These are phyloP conservation scores for Sebastes itinus DNA, from an alignment of 2,797 vertebrate species.

Conservation along the genomic window DNA sequence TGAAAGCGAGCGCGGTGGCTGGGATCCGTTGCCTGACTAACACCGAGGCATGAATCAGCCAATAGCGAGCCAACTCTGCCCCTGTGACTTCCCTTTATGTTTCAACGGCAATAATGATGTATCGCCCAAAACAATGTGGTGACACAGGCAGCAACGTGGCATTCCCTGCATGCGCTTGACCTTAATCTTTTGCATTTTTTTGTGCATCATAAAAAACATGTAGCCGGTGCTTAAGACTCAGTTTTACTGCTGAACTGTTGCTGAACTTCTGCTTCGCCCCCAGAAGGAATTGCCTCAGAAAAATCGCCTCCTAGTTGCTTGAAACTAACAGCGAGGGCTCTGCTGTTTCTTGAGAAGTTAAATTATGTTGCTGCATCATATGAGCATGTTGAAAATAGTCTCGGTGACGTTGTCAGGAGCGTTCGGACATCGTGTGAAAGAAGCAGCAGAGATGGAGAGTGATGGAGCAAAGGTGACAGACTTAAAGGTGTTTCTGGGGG, in stretches of 20 bases:
- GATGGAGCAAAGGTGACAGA: conserved; percentile 89
- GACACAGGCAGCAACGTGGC: conserved; percentile 44
- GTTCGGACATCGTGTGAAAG: conserved; percentile 73
- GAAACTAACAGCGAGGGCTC: not conserved
- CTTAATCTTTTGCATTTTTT: conserved; percentile 17
- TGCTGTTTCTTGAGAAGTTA: not conserved
- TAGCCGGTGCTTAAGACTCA: not conserved
- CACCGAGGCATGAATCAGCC: conserved; percentile 68
- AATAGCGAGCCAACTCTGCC: conserved; percentile 61
- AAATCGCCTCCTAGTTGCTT: not conserved
- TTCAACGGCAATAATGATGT: conserved; percentile 47
- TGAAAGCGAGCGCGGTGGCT: conserved; percentile 62
- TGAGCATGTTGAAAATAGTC: not conserved
- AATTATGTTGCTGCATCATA: not conserved
- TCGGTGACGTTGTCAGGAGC: conserved; percentile 38
- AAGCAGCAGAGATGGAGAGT: conserved; percentile 83
- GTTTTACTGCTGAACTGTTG: conserved; percentile 36
- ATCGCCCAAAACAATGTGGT: conserved; percentile 46
- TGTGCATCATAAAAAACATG: not conserved
- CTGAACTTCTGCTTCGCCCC: conserved; percentile 38
- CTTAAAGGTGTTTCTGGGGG: conserved; percentile 89
- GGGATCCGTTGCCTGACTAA: conserved; percentile 73
- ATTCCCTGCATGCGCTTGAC: conserved; percentile 28
- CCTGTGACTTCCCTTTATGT: conserved; percentile 59
- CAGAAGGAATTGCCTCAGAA: conserved; percentile 25